phyloP scores from a whole-genome alignment of 2,888 invertebrate genomes.

The Pachliopta kotzebuea region DNA sequence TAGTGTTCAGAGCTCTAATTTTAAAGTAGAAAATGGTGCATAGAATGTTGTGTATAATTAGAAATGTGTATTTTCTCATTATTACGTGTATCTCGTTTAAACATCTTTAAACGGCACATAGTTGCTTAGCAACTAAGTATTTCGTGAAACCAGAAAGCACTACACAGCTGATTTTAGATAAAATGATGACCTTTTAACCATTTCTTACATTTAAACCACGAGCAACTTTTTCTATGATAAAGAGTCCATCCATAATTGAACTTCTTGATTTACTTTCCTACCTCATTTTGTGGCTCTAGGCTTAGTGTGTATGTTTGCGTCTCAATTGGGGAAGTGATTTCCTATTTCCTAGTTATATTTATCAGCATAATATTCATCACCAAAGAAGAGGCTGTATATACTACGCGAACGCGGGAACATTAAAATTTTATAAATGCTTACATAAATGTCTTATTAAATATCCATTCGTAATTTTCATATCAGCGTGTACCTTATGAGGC shows the following conservation, averaged over 20 bases:
- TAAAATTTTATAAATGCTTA: slow-evolving; percentile 33
- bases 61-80: slow-evolving; percentile 17
- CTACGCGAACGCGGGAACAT: slow-evolving; percentile 44
- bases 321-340: slow-evolving; percentile 46
- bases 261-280: slow-evolving; percentile 66
- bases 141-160: background rate
- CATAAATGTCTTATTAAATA: slow-evolving; percentile 32
- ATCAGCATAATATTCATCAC: slow-evolving; percentile 57
- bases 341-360: slow-evolving; percentile 44
- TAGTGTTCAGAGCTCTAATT: slow-evolving; percentile 25
- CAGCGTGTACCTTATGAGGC: slow-evolving; percentile 56
- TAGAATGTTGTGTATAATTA: slow-evolving; percentile 22
- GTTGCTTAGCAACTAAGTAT: slow-evolving; percentile 10
- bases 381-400: slow-evolving; percentile 72
- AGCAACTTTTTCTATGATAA: slow-evolving; percentile 25
- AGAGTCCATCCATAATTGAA: slow-evolving; percentile 52
- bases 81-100: slow-evolving; percentile 6
- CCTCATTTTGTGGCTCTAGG: slow-evolving; percentile 72
- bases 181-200: background rate
- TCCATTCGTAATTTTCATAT: slow-evolving; percentile 55
- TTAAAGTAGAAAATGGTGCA: slow-evolving; percentile 28
- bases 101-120: slow-evolving; percentile 4
- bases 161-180: background rate
- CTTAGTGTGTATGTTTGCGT: slow-evolving; percentile 48
- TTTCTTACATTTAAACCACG: slow-evolving; percentile 7